Percentiles rank a stretch among this genome's conserved stretches.
Conservation (phyloP, 2,888 invertebrate genomes). For the Oligia strigilis region DNA sequence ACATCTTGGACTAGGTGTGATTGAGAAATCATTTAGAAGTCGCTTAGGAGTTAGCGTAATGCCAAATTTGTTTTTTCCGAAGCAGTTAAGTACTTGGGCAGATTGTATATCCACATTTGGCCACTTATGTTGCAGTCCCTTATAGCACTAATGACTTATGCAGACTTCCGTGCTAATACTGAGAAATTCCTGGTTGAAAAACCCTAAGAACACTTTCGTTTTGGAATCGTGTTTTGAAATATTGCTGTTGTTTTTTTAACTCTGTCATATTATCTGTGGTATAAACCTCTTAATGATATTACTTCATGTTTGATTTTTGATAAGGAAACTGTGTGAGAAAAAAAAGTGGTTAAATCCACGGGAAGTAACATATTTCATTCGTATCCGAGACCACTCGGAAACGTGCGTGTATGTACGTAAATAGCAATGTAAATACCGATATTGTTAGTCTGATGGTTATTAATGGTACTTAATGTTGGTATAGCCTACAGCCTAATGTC, state of each 20-base stretch:
- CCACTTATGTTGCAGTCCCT: background rate
- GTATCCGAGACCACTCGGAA: constrained; percentile 38
- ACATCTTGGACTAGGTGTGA: constrained; percentile 5
- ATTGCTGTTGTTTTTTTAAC: background rate
- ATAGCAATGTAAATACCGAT: constrained; percentile 28
- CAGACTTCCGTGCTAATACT: background rate
- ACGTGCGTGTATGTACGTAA: constrained; percentile 24
- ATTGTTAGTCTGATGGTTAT: constrained; percentile 54
- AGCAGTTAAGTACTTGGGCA: background rate
- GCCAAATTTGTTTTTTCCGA: background rate
- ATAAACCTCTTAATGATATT: background rate
- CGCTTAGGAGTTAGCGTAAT: background rate
- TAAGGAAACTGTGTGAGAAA: constrained; percentile 39
- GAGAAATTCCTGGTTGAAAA: background rate
- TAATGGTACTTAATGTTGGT: constrained; percentile 39
- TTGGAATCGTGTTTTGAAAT: background rate
- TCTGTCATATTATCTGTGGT: background rate
- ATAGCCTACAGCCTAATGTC: constrained; percentile 34
- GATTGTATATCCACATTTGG: background rate
- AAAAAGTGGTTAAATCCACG: constrained; percentile 26
- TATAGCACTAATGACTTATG: too few relatives aligned
- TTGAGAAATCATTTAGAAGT: constrained; percentile 6
- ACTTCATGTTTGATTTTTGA: constrained; percentile 30
- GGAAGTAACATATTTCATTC: constrained; percentile 38
- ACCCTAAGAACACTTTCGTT: background rate